Percentiles rank a stretch among this genome's conserved stretches.
Evolutionary conservation across 2,888 invertebrate species (phyloP).

Genomic region (Blastobasis lacticolella): DNA sequence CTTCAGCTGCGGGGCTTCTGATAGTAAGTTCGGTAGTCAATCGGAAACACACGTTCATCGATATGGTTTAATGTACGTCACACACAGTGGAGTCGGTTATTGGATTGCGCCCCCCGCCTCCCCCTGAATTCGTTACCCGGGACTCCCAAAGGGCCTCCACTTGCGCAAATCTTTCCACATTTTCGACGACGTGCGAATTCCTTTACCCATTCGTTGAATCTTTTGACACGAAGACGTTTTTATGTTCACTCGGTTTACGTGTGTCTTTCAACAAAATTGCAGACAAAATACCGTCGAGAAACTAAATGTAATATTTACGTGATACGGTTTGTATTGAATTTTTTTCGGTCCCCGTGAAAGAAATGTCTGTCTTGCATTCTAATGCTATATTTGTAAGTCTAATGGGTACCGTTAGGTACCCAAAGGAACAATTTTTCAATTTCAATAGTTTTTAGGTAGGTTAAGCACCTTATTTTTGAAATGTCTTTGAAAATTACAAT

Average conservation of each 20-base stretch:
- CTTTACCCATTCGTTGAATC: constrained; percentile 35
- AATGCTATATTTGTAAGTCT: too few species aligned
- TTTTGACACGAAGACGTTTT: constrained; percentile 40
- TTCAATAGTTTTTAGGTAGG: too few species aligned
- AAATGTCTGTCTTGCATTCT: too few species aligned
- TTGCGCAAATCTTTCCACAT: constrained; percentile 43
- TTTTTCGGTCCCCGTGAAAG: too few species aligned
- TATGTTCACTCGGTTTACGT: constrained; percentile 40
- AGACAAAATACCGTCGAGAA: constrained; percentile 21
- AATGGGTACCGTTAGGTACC: too few species aligned
- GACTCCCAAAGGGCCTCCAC: constrained; percentile 30
- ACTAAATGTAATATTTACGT: too few species aligned
- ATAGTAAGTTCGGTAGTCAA: too few species aligned
- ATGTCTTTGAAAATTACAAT: too few species aligned
- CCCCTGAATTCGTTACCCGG: constrained; percentile 28
- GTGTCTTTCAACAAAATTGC: constrained; percentile 33
- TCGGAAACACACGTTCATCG: constrained; percentile 8
- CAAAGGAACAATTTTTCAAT: too few species aligned
- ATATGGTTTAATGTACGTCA: constrained; percentile 24
- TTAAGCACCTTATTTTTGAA: too few species aligned
- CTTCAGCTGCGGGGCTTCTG: too few species aligned
- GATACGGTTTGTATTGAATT: too few species aligned
- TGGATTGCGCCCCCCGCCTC: constrained; percentile 23
- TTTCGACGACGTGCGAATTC: constrained; percentile 36
- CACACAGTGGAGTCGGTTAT: constrained; percentile 26